Evolutionary conservation across 1,140 invertebrate species (phyloP), one percentile per base, ranked within the genome.

Genomic region (Meloidogyne chitwoodi): DNA sequence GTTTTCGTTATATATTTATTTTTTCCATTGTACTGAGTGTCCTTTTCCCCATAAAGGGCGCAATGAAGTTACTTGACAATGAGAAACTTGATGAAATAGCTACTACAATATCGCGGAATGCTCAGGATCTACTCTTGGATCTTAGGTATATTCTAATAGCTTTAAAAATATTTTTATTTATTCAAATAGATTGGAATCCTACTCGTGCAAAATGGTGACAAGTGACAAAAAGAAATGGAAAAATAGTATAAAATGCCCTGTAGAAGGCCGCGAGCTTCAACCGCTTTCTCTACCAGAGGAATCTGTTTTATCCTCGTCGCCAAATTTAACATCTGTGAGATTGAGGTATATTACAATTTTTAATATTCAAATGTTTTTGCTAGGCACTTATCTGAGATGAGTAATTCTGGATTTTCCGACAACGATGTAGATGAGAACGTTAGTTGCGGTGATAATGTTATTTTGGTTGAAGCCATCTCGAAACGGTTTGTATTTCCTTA

Each of bases 211-310:
- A 77, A 86, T 86, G 85, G 79, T 86, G 12, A 74, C 77, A 10
- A 84, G 75, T 19, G 85, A 86, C 70, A 86, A 86, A 74, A 81
- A 81, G 27, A 80, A 86, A 65, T 86, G 86, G 86, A 86, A 79
- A 48, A 78, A 78, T 29, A 80, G 69, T 34, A 72, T 81, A 24
- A 78, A 78, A 65, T 69, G 48, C 62, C 29, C 76, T 5, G 68
- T 64, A 27, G 77, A 69, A 63, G 67, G 66, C 16, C 76, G 69
- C 19, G 70, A 81, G 61, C 66, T 86, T 31, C 83, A 85, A 66
- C 81, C 85, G 5, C 67, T 87, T 10, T 84, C 82, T 62, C 78
- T 83, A 29, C 82, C 85, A 26, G 83, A 87, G 24, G 82, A 85
- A 48, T 27, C 44, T 19, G 26, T 34, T 11, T 64, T 81, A 24